Conservation (phyloP, 2,797 vertebrate species). For the Cirrhinus molitorella region DNA sequence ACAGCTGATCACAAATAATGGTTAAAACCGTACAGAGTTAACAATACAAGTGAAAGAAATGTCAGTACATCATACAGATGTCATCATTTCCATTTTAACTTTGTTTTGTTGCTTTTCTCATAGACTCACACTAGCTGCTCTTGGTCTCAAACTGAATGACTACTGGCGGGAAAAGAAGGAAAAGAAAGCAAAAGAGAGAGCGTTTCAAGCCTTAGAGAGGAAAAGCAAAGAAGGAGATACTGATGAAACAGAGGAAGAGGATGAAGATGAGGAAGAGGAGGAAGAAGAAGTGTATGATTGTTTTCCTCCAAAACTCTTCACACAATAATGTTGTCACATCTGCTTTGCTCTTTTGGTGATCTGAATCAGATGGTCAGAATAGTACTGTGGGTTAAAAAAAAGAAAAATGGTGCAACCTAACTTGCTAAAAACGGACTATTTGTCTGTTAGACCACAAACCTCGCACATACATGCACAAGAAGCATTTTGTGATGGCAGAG, state of each 20-base stretch:
- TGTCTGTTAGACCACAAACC: slow-evolving; percentile 59
- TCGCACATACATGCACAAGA: slow-evolving; percentile 11
- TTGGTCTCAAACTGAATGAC: slow-evolving; percentile 85
- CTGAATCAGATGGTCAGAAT: neutral
- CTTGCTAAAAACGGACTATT: neutral
- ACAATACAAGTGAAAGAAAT: neutral
- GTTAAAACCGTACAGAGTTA: neutral
- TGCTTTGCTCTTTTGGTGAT: too few species aligned
- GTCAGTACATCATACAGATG: neutral
- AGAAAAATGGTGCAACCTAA: neutral
- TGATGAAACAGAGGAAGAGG: slow-evolving; percentile 54
- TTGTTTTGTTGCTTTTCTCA: neutral
- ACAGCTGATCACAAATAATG: neutral
- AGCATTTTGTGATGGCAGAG: slow-evolving; percentile 3
- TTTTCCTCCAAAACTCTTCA: neutral
- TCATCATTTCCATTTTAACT: neutral
- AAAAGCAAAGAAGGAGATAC: slow-evolving; percentile 38
- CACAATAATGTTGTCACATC: neutral
- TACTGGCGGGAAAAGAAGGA: slow-evolving; percentile 82
- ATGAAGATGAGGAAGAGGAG: slow-evolving; percentile 38
- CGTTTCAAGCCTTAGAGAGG: slow-evolving; percentile 67
- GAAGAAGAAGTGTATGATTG: slow-evolving; percentile 32
- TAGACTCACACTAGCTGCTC: slow-evolving; percentile 78
- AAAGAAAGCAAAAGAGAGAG: slow-evolving; percentile 76
- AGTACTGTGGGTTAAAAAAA: neutral